Percentiles rank a stretch among this genome's conserved stretches.
These are phyloP conservation scores for Ciconia nigra DNA, from an alignment of 2,797 vertebrate genomes.

Conservation along the genomic window DNA sequence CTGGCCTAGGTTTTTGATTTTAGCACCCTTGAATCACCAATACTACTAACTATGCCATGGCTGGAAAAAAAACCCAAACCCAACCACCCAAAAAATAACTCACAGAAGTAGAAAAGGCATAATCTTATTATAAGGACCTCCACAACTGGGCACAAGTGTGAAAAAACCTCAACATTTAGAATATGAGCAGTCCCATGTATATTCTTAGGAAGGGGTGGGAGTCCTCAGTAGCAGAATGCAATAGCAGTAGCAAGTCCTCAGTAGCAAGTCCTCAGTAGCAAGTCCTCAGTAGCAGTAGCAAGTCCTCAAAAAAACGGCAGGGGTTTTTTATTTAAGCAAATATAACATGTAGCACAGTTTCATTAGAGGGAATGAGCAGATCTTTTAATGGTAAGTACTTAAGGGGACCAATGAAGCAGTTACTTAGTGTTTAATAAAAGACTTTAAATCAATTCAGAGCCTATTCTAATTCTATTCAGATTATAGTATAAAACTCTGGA, in stretches of 20 bases:
- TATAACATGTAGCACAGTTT: not conserved
- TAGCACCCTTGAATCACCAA: not conserved
- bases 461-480: not conserved
- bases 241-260: not conserved
- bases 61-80: not conserved
- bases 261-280: not conserved
- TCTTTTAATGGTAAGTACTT: not conserved
- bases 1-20: not conserved
- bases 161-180: rapidly evolving
- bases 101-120: not conserved
- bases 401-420: not conserved
- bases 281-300: not conserved
- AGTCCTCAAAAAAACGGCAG: too few species aligned
- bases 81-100: not conserved
- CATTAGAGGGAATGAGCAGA: not conserved
- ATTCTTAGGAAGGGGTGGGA: not conserved
- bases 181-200: not conserved
- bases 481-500: not conserved
- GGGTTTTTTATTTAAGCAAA: not conserved
- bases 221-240: not conserved
- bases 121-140: not conserved
- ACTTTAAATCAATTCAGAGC: not conserved
- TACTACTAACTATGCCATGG: not conserved
- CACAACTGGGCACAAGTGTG: not conserved
- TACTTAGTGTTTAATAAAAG: not conserved